Base-by-base conservation (phyloP, 2,888 invertebrate species). In the Spodoptera littoralis region DNA sequence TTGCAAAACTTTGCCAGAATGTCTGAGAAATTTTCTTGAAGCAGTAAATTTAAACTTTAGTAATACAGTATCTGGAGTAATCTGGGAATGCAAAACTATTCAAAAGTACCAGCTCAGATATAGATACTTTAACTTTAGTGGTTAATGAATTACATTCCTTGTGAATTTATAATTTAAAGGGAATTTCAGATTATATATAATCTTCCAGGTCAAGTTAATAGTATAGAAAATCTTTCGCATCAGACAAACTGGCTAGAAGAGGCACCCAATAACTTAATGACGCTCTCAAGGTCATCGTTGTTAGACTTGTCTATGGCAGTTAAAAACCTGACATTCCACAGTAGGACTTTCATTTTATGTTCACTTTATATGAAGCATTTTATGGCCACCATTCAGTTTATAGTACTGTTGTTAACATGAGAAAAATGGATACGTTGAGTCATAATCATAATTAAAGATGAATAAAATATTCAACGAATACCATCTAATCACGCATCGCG, bases 211-310 rank as follows among this genome's bases (percentile, higher is more conserved):
- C 36, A 36, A 36, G 6, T 36, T 36, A 36, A 36, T 36, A 36
- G 8, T 9, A 2, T 1, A 36, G 8, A 6, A 36, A 36, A 36
- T 36, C 36, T 36, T 36, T 36, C 9, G 2, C 36, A 18, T 18
- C 1, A 36, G 2, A 36, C 36, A 36, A 8, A 36, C 36, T 36
- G 8, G 36, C 36, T 36, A 9, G 36, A 36, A 30, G 8, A 36
- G 36, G 6, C 36, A 36, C 3, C 6, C 36, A 9, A 36, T 36
- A 36, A 36, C 9, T 6, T 8, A 42, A 30, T 41, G 45, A 46
- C 30, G n/a, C 46, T 18, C 6, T 46, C 70, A 70, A 70, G 70
- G 66, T 13, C 70, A 36, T 44, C 36, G 36, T 57, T 27, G 11
- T 13, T 47, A 1, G 30, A 36, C 41, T 18, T 45, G 49, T 30